Percentiles rank a stretch among this genome's conserved stretches.
Evolutionary conservation across 2,888 invertebrate genomes (phyloP).

Genomic region (Chromoteleia sp.): DNA sequence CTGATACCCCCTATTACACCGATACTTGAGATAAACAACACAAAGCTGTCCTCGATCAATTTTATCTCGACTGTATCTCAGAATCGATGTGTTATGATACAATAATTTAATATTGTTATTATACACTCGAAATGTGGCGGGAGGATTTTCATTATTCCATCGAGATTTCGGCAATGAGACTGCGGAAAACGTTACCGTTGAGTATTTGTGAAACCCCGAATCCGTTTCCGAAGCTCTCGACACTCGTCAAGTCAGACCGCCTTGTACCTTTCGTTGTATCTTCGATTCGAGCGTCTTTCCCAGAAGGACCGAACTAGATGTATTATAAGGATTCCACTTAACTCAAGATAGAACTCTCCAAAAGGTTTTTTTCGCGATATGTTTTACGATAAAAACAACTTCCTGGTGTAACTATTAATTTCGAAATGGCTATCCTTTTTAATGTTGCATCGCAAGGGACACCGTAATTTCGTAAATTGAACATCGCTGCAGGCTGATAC

Average conservation of each 20-base stretch:
- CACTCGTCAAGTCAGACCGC: conserved; percentile 36
- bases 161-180: conserved; percentile 57
- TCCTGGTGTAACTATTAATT: conserved; percentile 57
- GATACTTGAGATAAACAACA: conserved; percentile 60
- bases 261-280: conserved; percentile 17
- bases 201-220: conserved; percentile 48
- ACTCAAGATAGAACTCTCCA: conserved; percentile 28
- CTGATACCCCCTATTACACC: conserved; percentile 47
- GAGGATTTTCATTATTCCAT: conserved; percentile 19
- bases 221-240: conserved; percentile 33
- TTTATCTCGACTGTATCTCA: conserved; percentile 51
- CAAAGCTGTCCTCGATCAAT: conserved; percentile 50
- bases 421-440: conserved; percentile 73
- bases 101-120: conserved; percentile 60
- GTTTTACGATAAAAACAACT: conserved; percentile 12
- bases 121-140: conserved; percentile 2
- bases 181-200: conserved; percentile 39
- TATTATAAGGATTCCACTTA: conserved; percentile 30
- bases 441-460: conserved; percentile 73
- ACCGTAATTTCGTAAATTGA: conserved; percentile 78
- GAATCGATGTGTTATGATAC: conserved; percentile 60
- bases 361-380: conserved; percentile 18
- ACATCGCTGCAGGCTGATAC: conserved; percentile 75
- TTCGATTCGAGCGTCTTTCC: conserved; percentile 30
- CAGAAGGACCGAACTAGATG: conserved; percentile 14